A percentile compares a stretch with the other conserved stretches of the same genome.
These are phyloP conservation scores for Lagopus leucura DNA, from an alignment of 2,113 vertebrate genomes.

Conservation along the genomic window DNA sequence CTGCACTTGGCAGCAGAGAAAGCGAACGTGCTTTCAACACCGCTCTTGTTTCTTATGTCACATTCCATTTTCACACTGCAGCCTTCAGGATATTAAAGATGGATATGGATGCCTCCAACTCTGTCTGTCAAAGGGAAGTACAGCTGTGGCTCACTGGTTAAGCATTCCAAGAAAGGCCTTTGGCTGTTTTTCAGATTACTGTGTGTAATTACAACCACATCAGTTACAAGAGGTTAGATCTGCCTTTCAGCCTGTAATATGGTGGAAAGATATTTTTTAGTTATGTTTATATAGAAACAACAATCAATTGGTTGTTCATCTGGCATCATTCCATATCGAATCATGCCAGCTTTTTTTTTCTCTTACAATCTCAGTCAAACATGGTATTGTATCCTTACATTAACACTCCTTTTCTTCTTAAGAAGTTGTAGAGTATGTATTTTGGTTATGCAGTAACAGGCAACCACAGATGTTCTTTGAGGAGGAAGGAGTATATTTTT, in stretches of 20 bases:
- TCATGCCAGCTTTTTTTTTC: neutral
- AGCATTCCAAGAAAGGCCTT: neutral
- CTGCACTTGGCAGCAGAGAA: neutral
- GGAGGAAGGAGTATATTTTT: neutral
- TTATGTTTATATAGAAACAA: neutral
- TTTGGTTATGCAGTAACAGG: neutral
- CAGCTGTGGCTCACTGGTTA: neutral
- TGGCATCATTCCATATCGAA: neutral
- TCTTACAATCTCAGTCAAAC: neutral
- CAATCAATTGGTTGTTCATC: neutral
- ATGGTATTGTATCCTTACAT: neutral
- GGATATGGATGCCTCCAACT: neutral
- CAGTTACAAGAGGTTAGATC: neutral
- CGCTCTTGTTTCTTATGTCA: neutral
- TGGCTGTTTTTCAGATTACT: neutral
- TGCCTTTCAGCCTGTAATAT: neutral
- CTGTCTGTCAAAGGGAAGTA: neutral
- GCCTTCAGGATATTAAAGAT: neutral
- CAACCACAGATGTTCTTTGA: neutral
- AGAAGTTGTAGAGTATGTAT: neutral
- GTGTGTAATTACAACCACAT: neutral
- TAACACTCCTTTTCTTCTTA: neutral
- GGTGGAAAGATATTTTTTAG: neutral
- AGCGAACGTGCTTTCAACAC: fast-evolving
- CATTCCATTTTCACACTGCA: neutral